phyloP scores from a whole-genome alignment of 2,888 invertebrate genomes.

The Sturmia bella region DNA sequence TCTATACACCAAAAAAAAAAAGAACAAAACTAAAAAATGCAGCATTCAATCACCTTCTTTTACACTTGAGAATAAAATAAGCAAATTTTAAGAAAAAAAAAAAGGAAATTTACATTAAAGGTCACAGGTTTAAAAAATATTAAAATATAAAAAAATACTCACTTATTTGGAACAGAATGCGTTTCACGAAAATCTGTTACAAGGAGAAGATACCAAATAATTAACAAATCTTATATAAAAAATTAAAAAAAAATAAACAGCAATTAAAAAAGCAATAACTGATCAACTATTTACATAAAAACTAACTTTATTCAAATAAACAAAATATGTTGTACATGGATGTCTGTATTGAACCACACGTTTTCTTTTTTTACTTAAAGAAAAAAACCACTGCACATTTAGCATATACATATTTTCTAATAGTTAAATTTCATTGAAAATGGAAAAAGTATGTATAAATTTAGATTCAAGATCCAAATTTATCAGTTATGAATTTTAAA shows the following conservation, averaged over 20 bases:
- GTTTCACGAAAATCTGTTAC: not conserved
- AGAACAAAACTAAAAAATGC: not conserved
- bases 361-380: constrained; percentile 21
- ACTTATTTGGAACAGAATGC: constrained; percentile 19
- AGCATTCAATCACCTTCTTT: constrained; percentile 37
- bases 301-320: constrained; percentile 21
- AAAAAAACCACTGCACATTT: constrained; percentile 43
- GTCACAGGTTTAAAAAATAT: constrained; percentile 30
- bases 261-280: constrained; percentile 66
- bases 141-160: not conserved
- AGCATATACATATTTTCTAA: constrained; percentile 15
- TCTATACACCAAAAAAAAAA: not conserved
- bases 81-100: not conserved
- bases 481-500: constrained; percentile 38
- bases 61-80: constrained; percentile 27
- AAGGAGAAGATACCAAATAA: not conserved
- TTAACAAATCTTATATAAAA: constrained; percentile 6
- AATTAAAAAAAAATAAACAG: constrained; percentile 57
- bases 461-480: constrained; percentile 32
- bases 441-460: constrained; percentile 21
- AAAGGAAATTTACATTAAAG: not conserved
- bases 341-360: constrained; percentile 53
- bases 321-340: constrained; percentile 4
- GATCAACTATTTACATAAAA: constrained; percentile 45
- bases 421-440: constrained; percentile 21